Evolutionary conservation across 2,797 vertebrate genomes (phyloP), one percentile per base, ranked within the genome.

Genomic region (Delichon dasypus): DNA sequence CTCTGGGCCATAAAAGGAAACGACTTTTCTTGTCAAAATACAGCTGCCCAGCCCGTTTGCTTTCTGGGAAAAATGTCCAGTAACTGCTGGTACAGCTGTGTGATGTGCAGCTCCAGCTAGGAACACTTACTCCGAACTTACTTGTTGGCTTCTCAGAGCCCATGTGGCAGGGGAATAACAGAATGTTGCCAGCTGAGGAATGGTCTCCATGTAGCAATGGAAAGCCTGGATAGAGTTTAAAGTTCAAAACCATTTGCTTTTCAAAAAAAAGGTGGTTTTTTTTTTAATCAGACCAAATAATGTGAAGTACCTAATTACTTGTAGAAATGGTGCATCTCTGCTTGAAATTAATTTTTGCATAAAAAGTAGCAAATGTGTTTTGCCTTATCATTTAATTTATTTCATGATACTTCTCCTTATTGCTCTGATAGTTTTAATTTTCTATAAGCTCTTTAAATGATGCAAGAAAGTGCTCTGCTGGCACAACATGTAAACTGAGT

Each of bases 21-120:
- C 47, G 21, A 30, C 27, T 89, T 94, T 94, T 82, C 93, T 82
- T 85, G 54, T 90, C 62, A 81, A 95, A 95, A 87, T 95, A 62
- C 77, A 93, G 85, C 90, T 94, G 66, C 62, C 74, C 77, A 68
- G 36, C 94, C 78, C 5, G 2, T 82, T 86, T 22, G 76, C 42
- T 91, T 75, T 84, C 95, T 77, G 92, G 74, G 88, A 88, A 89
- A 44, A 84, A 45, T 17, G 73, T 93, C 74, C 92, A 82, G 67
- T 64, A 48, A 62, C 60, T 89, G 60, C 86, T 94, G 85, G 85
- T 77, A 32, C 68, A 65, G 71, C 55, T 34, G 40, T 60, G 80
- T 15, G 76, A 90, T 91, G 71, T 54, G 64, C 55, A 80, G 62
- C 79, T 80, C 75, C 26, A 36, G 78, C 48, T 72, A 42, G 85